Conservation (phyloP, 2,113 vertebrate genomes). For the Triplophysa dalaica region DNA sequence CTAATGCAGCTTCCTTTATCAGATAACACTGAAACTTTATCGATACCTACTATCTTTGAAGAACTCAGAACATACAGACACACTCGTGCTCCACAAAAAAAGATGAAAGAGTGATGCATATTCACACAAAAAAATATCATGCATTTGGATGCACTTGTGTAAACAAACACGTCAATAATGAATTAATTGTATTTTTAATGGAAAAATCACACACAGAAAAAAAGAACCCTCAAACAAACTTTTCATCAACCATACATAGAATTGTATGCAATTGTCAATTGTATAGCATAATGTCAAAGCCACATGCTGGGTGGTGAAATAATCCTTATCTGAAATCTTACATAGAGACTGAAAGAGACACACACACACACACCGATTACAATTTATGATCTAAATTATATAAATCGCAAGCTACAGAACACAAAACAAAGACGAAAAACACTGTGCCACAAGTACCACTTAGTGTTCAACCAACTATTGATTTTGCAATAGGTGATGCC, state of each 20-base stretch:
- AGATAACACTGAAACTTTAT: constrained; percentile 26
- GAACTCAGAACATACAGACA: not conserved
- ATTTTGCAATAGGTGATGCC: not conserved
- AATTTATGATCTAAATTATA: not conserved
- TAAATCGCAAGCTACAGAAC: constrained; percentile 47
- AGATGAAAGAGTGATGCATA: not conserved
- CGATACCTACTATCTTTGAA: not conserved
- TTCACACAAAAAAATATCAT: constrained; percentile 4
- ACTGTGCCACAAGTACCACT: not conserved
- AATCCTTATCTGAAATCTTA: constrained; percentile 8
- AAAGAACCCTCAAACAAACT: not conserved
- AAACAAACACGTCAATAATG: not conserved
- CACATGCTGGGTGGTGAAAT: not conserved
- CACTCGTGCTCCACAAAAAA: not conserved
- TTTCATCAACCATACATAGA: not conserved
- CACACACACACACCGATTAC: not conserved
- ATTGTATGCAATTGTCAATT: not conserved
- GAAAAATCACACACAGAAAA: not conserved
- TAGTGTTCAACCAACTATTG: not conserved
- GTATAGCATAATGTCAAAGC: constrained; percentile 1
- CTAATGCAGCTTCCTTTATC: constrained; percentile 23
- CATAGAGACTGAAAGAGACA: not conserved
- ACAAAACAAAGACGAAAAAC: not conserved
- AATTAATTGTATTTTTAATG: not conserved
- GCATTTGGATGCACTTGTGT: not conserved